Evolutionary conservation across 2,113 vertebrate genomes (phyloP), one percentile per base, ranked within the genome.

Genomic region (Scortum barcoo): DNA sequence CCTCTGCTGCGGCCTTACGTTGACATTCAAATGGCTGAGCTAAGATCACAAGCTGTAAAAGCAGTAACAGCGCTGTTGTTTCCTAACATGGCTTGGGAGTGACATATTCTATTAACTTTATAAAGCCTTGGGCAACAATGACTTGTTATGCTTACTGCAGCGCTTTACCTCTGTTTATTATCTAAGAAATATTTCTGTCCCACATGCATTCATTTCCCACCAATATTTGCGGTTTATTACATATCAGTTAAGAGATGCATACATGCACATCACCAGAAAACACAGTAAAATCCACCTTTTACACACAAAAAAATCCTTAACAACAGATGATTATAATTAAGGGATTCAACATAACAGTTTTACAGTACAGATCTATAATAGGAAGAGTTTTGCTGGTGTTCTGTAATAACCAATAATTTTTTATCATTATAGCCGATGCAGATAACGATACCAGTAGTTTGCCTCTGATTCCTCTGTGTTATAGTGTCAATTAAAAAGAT

Each of bases 31-130:
- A 46, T n/a, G 26, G 3, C 67, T 40, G 28, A 70, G 17, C 50
- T 54, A 36, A 28, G 7, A 73, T 44, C 50, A 28, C 36, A 60
- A 30, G 61, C 38, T 33, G 12, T 60, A 66, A 70, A 71, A 61
- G 30, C 20, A 63, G 48, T 26, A 53, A 16, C 2, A 38, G 44
- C 11, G 40, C 58, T 58, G 33, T 16, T 57, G 51, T 42, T 73
- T 66, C 11, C 38, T 33, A 28, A 60, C 44, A 36, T 24, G 36
- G 13, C 10, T 67, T 68, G 26, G 17, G 40, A 71, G 13, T 30
- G 70, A 60, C 9, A 57, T 17, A 40, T 16, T 38, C 0, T 50
- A 38, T 17, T 57, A 17, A 20, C 33, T 51, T 38, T 14, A 9
- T 58, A 22, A 44, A 46, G n/a, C 51, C 33, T 20, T 7, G 8